Percentiles rank a stretch among this genome's conserved stretches.
Evolutionary conservation across 1,140 invertebrate genomes (phyloP).

Genomic region (Pseudachorutes palmiensis): DNA sequence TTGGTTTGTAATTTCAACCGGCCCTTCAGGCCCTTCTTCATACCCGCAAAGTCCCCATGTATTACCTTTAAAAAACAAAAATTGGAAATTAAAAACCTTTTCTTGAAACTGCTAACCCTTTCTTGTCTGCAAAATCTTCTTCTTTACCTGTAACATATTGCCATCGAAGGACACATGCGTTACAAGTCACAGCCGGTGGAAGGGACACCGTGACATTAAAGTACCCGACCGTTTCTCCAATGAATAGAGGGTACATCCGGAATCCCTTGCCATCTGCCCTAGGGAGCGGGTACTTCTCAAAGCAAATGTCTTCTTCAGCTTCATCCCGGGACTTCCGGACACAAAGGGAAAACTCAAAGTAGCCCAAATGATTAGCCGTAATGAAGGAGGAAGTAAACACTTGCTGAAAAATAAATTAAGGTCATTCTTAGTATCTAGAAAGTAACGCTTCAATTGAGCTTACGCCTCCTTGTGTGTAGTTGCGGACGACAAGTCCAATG

Average conservation of each 20-base stretch:
- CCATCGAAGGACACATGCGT: conserved; percentile 60
- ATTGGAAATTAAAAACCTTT: background rate
- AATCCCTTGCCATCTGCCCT: conserved; percentile 44
- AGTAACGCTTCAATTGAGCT: background rate
- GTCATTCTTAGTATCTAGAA: background rate
- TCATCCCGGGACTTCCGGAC: background rate
- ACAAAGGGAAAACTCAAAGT: conserved; percentile 9
- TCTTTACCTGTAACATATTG: conserved; percentile 50
- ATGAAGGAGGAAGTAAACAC: background rate
- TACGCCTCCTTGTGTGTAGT: conserved; percentile 33
- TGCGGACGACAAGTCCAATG: conserved; percentile 15
- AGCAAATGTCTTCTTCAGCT: conserved; percentile 6
- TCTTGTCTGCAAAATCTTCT: background rate
- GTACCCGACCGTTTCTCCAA: background rate
- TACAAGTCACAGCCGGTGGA: conserved; percentile 50
- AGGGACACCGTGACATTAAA: conserved; percentile 40
- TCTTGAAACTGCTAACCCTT: background rate
- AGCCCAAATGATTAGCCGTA: background rate
- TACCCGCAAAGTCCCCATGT: background rate
- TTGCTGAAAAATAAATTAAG: background rate
- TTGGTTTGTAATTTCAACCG: conserved; percentile 19
- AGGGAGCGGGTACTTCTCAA: conserved; percentile 42
- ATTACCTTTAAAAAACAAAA: background rate
- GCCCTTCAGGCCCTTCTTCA: background rate
- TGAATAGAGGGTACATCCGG: conserved; percentile 36